phyloP scores from a whole-genome alignment of 2,888 invertebrate genomes.

The Apamea anceps region DNA sequence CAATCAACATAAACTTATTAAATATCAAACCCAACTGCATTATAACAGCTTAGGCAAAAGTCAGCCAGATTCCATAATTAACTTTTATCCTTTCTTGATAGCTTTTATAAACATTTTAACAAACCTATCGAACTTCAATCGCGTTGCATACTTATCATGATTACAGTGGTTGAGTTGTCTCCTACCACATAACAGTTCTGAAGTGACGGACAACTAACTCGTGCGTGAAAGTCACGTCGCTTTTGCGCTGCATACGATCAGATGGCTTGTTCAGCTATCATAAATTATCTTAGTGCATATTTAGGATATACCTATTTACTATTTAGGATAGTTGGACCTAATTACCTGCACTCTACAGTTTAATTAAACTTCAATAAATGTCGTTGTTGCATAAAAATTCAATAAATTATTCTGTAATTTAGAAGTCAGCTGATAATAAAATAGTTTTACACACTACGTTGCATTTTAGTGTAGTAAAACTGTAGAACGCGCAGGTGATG shows the following conservation, averaged over 20 bases:
- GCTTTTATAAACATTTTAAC: slow-evolving; percentile 8
- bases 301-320: neutral
- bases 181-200: slow-evolving; percentile 25
- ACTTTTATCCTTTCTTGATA: neutral
- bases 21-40: neutral
- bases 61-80: neutral
- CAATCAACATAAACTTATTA: neutral
- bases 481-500: slow-evolving; percentile 60
- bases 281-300: slow-evolving; percentile 5
- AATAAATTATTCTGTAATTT: neutral
- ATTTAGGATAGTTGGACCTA: neutral
- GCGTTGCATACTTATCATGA: slow-evolving; percentile 6
- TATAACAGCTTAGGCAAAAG: neutral
- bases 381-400: neutral
- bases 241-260: slow-evolving; percentile 18
- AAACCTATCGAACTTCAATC: slow-evolving; percentile 2
- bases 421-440: slow-evolving; percentile 2
- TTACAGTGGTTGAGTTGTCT: slow-evolving; percentile 28
- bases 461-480: slow-evolving; percentile 18
- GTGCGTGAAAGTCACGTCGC: slow-evolving; percentile 41
- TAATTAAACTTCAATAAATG: neutral
- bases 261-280: slow-evolving; percentile 2
- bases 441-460: slow-evolving; percentile 9
- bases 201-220: slow-evolving; percentile 40
- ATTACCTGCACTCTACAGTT: neutral